Evolutionary conservation across 1,140 invertebrate species (phyloP), one percentile per base, ranked within the genome.

Genomic region (Thaumetopoea pityocampa): DNA sequence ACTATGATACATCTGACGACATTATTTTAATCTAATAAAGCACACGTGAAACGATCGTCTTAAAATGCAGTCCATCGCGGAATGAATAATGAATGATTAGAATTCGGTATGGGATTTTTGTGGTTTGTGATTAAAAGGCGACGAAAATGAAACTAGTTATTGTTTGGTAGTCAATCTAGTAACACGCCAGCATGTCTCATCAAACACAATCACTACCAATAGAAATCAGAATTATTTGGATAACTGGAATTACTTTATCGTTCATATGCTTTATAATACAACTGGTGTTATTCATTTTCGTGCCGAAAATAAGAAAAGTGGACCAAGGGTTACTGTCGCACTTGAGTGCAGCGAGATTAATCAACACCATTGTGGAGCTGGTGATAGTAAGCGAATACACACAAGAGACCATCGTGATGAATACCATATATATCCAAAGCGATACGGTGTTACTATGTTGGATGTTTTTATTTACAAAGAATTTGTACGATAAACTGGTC

Each of bases 401-500:
- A 3, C 6, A 2, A 10, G 1, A 8, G 17, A 19, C 3, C 20
- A 15, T 33, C 16, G 3, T 26, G 2, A 10, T 26, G 8, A 24
- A 23, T 12, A 7, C 8, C 5, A 10, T 27, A n/a, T 22, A 8
- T 6, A 12, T 50, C 3, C 42, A 35, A n/a, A 36, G 44, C 1
- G 57, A 61, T 7, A 36, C 48, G 16, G 32, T 27, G 3, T n/a
- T 56, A 1, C 20, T 52, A 3, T 30, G 28, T 8, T 56, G 48
- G 49, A 56, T 52, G 52, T 50, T 49, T 6, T 24, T 56, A 0
- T 61, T 56, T 32, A 40, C 52, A 8, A 56, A 56, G 29, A 61
- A 56, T 9, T 34, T 61, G 18, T 61, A 56, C 27, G 42, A 61
- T 16, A 56, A 56, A 44, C 22, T 56, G n/a, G 46, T 61, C 1